These are phyloP conservation scores for Ivindomyrus marchei DNA, from an alignment of 2,113 vertebrate genomes.

Conservation along the genomic window DNA sequence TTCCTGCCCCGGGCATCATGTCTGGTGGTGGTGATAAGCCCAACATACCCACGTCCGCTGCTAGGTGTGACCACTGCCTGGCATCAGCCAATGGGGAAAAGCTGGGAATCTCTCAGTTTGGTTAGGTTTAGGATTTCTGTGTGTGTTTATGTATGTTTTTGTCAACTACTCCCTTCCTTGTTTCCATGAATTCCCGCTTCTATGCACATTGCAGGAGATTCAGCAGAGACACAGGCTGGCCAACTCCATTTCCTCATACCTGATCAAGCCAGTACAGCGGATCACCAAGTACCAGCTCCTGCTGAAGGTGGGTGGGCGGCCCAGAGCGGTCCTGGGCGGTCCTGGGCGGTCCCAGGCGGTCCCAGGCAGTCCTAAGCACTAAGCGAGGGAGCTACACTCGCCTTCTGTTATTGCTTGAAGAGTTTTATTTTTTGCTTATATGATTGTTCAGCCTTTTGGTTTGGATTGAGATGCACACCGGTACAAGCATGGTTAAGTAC, in stretches of 20 bases:
- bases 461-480: neutral
- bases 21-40: neutral
- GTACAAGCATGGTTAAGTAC: neutral
- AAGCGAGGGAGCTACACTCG: neutral
- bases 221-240: conserved; percentile 90
- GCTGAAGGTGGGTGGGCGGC: conserved; percentile 70
- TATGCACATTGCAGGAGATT: conserved; percentile 71
- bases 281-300: conserved; percentile 98
- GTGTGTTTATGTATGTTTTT: neutral
- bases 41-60: neutral
- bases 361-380: neutral
- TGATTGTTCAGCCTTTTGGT: neutral
- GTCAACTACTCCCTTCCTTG: neutral
- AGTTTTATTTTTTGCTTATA: neutral
- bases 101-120: neutral
- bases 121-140: neutral
- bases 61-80: neutral
- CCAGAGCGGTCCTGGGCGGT: neutral
- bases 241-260: conserved; percentile 97
- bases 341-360: neutral
- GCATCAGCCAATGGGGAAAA: neutral
- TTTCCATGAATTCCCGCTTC: neutral
- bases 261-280: conserved; percentile 97
- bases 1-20: neutral
- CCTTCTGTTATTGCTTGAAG: neutral